These are phyloP conservation scores for Sesamia inferens DNA, from an alignment of 2,888 invertebrate genomes.

Conservation along the genomic window DNA sequence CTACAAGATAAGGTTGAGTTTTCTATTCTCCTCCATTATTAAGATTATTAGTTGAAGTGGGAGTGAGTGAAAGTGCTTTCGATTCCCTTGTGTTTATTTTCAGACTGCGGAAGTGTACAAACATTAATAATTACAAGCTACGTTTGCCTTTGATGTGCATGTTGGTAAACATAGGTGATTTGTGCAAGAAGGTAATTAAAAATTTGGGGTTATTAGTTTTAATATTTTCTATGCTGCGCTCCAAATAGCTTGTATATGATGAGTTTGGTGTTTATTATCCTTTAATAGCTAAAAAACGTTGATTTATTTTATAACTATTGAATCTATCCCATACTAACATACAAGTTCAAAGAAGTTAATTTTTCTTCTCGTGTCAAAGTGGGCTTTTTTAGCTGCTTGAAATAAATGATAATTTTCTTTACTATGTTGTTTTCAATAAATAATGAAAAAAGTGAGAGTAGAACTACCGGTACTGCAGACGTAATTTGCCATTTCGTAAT, in stretches of 20 bases:
- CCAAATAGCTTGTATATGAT: not conserved
- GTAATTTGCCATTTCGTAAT: conserved; percentile 42
- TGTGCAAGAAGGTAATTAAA: conserved; percentile 1
- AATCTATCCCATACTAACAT: not conserved
- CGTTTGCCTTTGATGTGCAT: conserved; percentile 40
- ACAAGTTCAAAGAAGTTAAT: not conserved
- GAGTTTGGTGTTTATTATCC: not conserved
- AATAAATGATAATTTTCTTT: conserved; percentile 1
- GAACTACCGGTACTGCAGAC: conserved; percentile 19
- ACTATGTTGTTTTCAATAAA: not conserved
- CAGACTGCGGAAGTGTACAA: conserved; percentile 70
- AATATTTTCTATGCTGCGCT: not conserved
- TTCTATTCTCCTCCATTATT: conserved; percentile 28
- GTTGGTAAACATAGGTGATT: conserved; percentile 33
- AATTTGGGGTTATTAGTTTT: not conserved
- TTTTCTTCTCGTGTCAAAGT: not conserved
- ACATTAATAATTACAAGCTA: conserved; percentile 65
- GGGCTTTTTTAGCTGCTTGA: not conserved
- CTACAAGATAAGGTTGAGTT: conserved; percentile 52
- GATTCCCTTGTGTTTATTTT: conserved; percentile 70
- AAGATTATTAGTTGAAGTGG: conserved; percentile 63
- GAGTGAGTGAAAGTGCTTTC: conserved; percentile 71
- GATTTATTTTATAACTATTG: not conserved
- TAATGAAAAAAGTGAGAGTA: conserved; percentile 47
- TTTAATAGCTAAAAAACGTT: not conserved